Conservation (phyloP, 2,113 vertebrate genomes). For the Melanerpes aurifrons region DNA sequence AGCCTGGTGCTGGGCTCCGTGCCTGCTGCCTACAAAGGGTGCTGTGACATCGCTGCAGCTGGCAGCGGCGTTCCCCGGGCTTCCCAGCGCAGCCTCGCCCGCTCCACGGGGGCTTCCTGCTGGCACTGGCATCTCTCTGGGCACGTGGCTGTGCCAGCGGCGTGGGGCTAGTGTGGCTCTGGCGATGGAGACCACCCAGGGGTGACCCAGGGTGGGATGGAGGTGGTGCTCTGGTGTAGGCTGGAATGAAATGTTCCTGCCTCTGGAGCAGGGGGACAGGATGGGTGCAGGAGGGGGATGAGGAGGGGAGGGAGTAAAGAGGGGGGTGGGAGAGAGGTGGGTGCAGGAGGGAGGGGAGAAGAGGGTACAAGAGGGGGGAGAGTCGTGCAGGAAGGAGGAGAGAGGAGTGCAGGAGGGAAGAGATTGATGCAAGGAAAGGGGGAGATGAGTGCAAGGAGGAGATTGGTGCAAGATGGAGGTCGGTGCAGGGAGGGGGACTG, state of each 20-base stretch:
- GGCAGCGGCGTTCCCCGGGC: neutral
- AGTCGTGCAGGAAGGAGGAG: too few relatives aligned
- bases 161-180: accelerated
- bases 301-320: too few relatives aligned
- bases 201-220: neutral
- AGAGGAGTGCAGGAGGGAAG: too few relatives aligned
- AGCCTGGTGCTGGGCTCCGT: neutral
- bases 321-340: neutral
- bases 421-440: too few relatives aligned
- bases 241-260: neutral
- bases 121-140: neutral
- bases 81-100: neutral
- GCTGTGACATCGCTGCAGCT: neutral
- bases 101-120: neutral
- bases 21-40: neutral
- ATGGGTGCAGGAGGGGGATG: neutral
- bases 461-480: neutral
- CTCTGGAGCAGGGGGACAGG: neutral
- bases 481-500: neutral
- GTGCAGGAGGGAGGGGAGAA: too few relatives aligned
- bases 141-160: neutral
- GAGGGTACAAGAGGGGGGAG: neutral
- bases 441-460: neutral
- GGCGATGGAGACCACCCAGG: neutral
- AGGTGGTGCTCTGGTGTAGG: neutral